phyloP scores from a whole-genome alignment of 2,888 invertebrate genomes.

The Matsumyia berberina region DNA sequence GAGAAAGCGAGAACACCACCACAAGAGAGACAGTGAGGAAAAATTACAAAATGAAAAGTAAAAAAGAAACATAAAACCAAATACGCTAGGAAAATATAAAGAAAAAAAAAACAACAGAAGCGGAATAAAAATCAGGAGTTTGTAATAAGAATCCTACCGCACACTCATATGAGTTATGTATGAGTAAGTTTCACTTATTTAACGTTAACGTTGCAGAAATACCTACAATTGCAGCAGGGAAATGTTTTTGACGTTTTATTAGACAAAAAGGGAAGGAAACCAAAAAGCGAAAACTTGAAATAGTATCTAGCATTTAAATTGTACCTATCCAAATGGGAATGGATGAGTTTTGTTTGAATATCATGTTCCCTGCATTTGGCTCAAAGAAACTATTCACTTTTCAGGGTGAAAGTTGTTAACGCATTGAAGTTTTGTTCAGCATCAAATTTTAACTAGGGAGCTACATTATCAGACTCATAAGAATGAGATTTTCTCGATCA shows the following conservation, averaged over 20 bases:
- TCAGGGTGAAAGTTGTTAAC: no score
- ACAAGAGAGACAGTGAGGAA: conserved; percentile 15
- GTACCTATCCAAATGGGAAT: conserved; percentile 45
- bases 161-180: conserved; percentile 48
- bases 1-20: background rate
- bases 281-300: conserved; percentile 41
- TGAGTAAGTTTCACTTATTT: conserved; percentile 63
- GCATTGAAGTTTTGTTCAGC: no score
- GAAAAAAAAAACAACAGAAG: conserved; percentile 16
- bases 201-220: conserved; percentile 60
- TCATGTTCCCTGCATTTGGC: conserved; percentile 17
- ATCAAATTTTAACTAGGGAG: no score
- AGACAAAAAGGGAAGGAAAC: conserved; percentile 32
- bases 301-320: conserved; percentile 56
- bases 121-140: conserved; percentile 21
- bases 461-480: no score
- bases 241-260: conserved; percentile 58
- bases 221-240: conserved; percentile 62
- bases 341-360: conserved; percentile 15
- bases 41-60: conserved; percentile 27
- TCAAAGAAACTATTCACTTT: conserved; percentile 46
- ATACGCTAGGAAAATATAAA: background rate
- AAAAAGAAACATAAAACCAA: conserved; percentile 14
- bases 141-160: conserved; percentile 53
- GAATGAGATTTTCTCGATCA: no score